Base-by-base conservation (phyloP, 2,888 invertebrate species). In the Drosophila engyochracea region DNA sequence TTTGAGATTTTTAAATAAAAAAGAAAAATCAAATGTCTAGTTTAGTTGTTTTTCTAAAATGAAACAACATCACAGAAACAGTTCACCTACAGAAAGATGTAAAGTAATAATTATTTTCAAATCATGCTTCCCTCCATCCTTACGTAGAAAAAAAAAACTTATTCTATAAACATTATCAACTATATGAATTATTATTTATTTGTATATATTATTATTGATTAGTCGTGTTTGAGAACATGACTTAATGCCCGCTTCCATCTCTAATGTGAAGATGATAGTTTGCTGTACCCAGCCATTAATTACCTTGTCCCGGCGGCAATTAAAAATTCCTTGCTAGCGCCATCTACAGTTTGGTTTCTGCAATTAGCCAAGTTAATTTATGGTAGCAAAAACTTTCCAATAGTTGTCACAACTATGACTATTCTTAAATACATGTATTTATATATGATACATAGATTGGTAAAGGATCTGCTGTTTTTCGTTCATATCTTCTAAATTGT, bases 401-500 rank as follows among this genome's bases (percentile, higher is more conserved):
- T 76, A 58, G 66, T 80, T 79, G 76, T 79, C 79, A 79, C 72
- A 79, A 59, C 62, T 33, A 12, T 25, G 51, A 22, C 53, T 55
- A 62, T 62, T 30, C 47, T 44, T 37, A 51, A 54, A 47, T 41
- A 37, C 22, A 28, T 54, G 7, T 31, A 49, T 41, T 39, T 44
- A 31, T 37, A n/a, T 37, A 14, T 25, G 49, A 31, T 30, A 10
- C n/a, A 28, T 22, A 12, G 44, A 25, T 49, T 54, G 64, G 22
- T 65, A 22, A 55, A 31, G 72, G 55, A 82, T 73, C 67, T 58
- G 28, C 37, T 49, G 31, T 19, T 52, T 61, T 72, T 59, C n/a
- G 37, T 9, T 37, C 73, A 76, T 86, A 89, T 85, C 87, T 82
- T 54, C 60, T 54, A 74, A 83, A 77, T 82, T 77, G 81, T 80